A percentile compares a stretch with the other conserved stretches of the same genome.
phyloP scores from a whole-genome alignment of 2,888 invertebrate genomes.

The Phyllotreta cruciferae region DNA sequence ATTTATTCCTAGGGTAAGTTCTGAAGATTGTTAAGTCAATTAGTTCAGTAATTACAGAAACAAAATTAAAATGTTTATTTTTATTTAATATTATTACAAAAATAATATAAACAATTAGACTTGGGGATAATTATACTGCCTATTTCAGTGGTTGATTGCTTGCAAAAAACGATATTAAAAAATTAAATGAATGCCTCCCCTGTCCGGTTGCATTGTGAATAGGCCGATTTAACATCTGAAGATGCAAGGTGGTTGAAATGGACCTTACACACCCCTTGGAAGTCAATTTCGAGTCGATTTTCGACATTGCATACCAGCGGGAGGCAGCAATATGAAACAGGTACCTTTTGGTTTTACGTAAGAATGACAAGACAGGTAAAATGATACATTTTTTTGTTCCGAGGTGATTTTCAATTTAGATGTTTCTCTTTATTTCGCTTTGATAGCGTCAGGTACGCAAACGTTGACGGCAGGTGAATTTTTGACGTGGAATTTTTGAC shows the following conservation, averaged over 20 bases:
- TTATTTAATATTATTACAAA: too few relatives aligned
- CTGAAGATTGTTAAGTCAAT: too few relatives aligned
- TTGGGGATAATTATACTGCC: too few relatives aligned
- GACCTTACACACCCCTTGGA: conserved; percentile 54
- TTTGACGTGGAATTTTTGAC: background rate
- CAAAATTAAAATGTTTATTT: too few relatives aligned
- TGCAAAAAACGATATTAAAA: conserved; percentile 32
- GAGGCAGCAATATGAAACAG: conserved; percentile 46
- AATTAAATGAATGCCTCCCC: conserved; percentile 13
- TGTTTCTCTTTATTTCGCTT: conserved; percentile 15
- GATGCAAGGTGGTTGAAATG: conserved; percentile 57
- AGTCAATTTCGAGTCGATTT: conserved; percentile 47
- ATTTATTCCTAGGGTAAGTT: background rate
- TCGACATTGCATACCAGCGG: conserved; percentile 52
- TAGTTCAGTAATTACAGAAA: too few relatives aligned
- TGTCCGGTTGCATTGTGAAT: conserved; percentile 45
- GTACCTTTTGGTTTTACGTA: conserved; percentile 41
- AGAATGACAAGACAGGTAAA: conserved; percentile 43
- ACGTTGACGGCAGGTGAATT: conserved; percentile 13
- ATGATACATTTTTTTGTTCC: conserved; percentile 28
- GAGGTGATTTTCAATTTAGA: conserved; percentile 28
- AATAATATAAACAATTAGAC: too few relatives aligned
- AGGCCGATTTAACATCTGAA: conserved; percentile 53
- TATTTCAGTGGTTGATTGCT: conserved; percentile 1
- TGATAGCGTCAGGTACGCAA: conserved; percentile 22